Base-by-base conservation (phyloP, 2,888 invertebrate species). In the Plutella xylostella region DNA sequence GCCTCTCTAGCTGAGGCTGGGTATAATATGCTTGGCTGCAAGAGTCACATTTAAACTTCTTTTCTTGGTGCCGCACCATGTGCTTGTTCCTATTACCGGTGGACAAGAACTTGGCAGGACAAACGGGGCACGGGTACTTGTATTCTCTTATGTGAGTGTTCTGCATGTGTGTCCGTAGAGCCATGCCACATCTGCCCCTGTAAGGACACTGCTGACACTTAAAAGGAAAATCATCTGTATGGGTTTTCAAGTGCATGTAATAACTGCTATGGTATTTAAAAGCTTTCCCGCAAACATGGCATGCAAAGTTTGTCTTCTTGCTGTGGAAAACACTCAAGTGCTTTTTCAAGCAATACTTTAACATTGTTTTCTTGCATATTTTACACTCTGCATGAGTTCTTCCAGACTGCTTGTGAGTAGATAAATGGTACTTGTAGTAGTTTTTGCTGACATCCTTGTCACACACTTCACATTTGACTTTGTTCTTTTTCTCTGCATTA, bases 401-500 rank as follows among this genome's bases (percentile, higher is more conserved):
- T n/a, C n/a, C n/a, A n/a, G n/a, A n/a, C n/a, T n/a, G n/a, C n/a
- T n/a, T n/a, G n/a, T 63, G 63, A 1, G 44, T 51, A 9, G 52
- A 50, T 12, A 61, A 45, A 41, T 63, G 63, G 1, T 39, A 45
- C 45, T 57, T 53, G 40, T 54, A 63, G 6, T 43, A 48, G 21
- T 20, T 42, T 46, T 59, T 56, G 45, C 60, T 68, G 5, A 73
- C 56, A 9, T 69, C 53, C 58, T 73, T 72, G 19, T 53, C 56
- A 42, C 66, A 66, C 21, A 58, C 21, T 42, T 59, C 57, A 46
- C 70, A 71, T n/a, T 64, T 63, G 2, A 57, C 47, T 56, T 68
- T 71, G 11, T 42, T 31, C 33, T 49, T 44, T 21, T 39, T 52
- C 48, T 7, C n/a, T n/a, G n/a, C n/a, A n/a, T n/a, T n/a, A n/a